Conservation (phyloP, 2,797 vertebrate genomes). For the Hemibagrus guttatus region DNA sequence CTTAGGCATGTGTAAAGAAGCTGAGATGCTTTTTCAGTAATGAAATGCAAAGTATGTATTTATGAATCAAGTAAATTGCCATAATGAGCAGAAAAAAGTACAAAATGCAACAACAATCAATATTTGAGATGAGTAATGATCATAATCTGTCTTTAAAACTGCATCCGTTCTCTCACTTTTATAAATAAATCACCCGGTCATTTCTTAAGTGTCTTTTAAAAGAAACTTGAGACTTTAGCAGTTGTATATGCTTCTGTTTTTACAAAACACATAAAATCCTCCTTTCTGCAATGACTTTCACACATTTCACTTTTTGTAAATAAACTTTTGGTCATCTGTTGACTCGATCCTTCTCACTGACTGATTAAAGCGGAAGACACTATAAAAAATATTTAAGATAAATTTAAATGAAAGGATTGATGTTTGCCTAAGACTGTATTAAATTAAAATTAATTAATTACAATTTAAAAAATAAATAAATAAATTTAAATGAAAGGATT, state of each 20-base stretch:
- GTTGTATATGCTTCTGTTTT: not conserved
- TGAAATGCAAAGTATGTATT: not conserved
- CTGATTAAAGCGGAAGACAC: too few relatives aligned
- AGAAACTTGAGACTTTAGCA: not conserved
- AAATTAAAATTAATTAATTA: too few relatives aligned
- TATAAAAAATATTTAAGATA: too few relatives aligned
- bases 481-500: too few relatives aligned
- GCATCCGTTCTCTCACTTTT: not conserved
- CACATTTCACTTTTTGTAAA: too few relatives aligned
- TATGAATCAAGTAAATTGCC: not conserved
- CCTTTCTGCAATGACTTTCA: not conserved
- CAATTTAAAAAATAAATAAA: too few relatives aligned
- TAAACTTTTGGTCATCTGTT: too few relatives aligned
- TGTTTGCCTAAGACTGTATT: too few relatives aligned
- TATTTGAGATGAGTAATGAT: not conserved
- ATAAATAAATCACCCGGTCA: not conserved
- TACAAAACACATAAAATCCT: not conserved
- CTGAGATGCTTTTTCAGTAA: not conserved
- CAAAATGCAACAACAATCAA: not conserved
- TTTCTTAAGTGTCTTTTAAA: not conserved
- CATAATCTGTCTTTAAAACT: not conserved
- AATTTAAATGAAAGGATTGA: too few relatives aligned
- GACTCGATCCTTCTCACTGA: too few relatives aligned
- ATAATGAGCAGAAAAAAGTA: not conserved
- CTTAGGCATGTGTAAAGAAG: not conserved